Base-by-base conservation (phyloP, 1,140 invertebrate genomes). In the Drosophila rhopaloa region DNA sequence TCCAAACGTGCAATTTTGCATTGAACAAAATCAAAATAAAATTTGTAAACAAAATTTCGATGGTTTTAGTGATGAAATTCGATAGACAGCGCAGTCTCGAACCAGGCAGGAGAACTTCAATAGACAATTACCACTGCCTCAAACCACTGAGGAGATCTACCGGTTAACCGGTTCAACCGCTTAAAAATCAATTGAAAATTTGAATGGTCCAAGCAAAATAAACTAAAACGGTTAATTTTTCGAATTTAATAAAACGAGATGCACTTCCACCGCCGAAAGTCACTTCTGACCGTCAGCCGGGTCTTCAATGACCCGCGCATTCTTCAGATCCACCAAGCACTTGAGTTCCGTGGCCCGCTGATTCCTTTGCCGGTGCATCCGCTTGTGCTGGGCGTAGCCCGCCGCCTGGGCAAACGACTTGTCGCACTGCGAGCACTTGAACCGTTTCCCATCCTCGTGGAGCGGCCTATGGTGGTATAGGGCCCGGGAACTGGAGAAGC, bases 391-490 rank as follows among this genome's bases (percentile, higher is more conserved):
- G 9, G 81, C 65, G 11, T 72, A 90, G 9, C 88, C 86, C 55
- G 86, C 67, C 8, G 81, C 79, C 48, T 90, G 86, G 41, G 86
- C 70, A 29, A 81, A 90, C 0, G 89, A 50, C 29, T 90, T 90
- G 9, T 71, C 93, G 37, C 86, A 90, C 24, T 74, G 44, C 14
- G 96, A 95, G 75, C 97, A 97, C 7, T 94, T 92, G 82, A 95
- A 97, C 0, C 96, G 96, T 82, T 97, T 96, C 78, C 95, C 95
- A 1, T 95, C 95, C 5, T 95, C 96, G 88, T 97, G 96, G 79
- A 96, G 96, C 0, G 95, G 93, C 66, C 94, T 93, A 76, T 97
- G 97, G 66, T 97, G 97, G 90, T 88, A 88, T 5, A 88, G 46
- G 2, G 84, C 53, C 14, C 84, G 58, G 0, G 85, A 55, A 66